Percentiles rank a stretch among this genome's conserved stretches.
These are phyloP conservation scores for Lithophane semibrunnea DNA, from an alignment of 2,888 invertebrate genomes.

Conservation along the genomic window DNA sequence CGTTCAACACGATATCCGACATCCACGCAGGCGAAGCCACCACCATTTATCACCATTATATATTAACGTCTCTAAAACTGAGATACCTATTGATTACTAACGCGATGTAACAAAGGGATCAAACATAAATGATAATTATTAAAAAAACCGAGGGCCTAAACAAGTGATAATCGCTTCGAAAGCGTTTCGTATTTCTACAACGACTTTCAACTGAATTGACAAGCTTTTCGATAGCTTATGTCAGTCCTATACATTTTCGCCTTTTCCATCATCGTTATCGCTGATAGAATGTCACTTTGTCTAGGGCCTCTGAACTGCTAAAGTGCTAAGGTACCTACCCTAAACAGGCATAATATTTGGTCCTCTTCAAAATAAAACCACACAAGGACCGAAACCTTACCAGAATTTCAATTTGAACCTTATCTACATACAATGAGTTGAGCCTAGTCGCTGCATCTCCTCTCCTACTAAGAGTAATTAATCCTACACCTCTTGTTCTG, in stretches of 20 bases:
- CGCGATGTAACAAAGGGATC: background rate
- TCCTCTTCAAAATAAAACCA: background rate
- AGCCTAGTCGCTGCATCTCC: background rate
- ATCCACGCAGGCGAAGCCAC: no score
- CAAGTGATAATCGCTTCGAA: no score
- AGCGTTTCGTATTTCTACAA: no score
- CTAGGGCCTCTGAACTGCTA: background rate
- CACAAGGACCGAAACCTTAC: background rate
- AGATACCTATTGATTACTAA: background rate
- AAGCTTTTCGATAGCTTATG: no score
- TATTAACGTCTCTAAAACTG: background rate
- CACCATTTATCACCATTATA: no score
- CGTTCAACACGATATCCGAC: no score
- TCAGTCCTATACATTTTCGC: no score
- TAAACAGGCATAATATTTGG: background rate
- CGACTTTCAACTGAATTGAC: no score
- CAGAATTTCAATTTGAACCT: background rate
- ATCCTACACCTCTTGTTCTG: slow-evolving; percentile 3
- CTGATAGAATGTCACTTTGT: no score
- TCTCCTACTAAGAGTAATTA: slow-evolving; percentile 4
- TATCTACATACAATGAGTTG: background rate
- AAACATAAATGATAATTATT: no score
- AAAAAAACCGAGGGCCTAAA: no score
- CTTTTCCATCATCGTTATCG: no score
- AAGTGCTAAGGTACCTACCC: background rate